phyloP scores from a whole-genome alignment of 2,888 invertebrate species.

The Gisinianus flammeolus region DNA sequence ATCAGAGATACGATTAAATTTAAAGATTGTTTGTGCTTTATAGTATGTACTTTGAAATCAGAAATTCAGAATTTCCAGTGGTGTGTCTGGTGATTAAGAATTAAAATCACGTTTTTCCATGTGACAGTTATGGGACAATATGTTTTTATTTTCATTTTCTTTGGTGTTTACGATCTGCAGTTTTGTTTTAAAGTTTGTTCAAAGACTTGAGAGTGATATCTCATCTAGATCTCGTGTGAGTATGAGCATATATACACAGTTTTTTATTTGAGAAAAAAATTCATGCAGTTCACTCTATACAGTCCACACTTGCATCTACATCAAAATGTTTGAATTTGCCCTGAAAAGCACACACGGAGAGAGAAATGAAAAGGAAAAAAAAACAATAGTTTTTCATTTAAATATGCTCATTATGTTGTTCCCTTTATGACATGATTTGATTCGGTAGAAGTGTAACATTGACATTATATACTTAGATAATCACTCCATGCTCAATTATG shows the following conservation, averaged over 20 bases:
- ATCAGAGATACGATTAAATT: too few species aligned
- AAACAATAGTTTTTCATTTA: conserved; percentile 28
- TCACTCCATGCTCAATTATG: not conserved
- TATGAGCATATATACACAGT: not conserved
- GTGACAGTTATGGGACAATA: too few species aligned
- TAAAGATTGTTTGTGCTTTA: too few species aligned
- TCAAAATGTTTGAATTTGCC: conserved; percentile 18
- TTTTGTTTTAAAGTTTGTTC: not conserved
- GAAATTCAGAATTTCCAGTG: too few species aligned
- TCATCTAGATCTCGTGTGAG: not conserved
- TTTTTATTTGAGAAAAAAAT: not conserved
- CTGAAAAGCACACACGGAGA: conserved; percentile 25
- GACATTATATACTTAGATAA: conserved; percentile 21
- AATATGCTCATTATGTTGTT: conserved; percentile 19
- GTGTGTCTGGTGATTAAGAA: too few species aligned
- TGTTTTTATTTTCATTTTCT: too few species aligned
- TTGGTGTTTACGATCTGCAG: too few species aligned
- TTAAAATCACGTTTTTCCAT: too few species aligned
- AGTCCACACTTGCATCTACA: not conserved
- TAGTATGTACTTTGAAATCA: too few species aligned
- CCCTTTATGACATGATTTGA: conserved; percentile 12
- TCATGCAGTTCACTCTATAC: not conserved
- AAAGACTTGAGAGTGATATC: not conserved
- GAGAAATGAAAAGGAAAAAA: not conserved
- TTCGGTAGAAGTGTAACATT: conserved; percentile 17